Conservation (phyloP, 2,113 vertebrate species). For the Mobula birostris region DNA sequence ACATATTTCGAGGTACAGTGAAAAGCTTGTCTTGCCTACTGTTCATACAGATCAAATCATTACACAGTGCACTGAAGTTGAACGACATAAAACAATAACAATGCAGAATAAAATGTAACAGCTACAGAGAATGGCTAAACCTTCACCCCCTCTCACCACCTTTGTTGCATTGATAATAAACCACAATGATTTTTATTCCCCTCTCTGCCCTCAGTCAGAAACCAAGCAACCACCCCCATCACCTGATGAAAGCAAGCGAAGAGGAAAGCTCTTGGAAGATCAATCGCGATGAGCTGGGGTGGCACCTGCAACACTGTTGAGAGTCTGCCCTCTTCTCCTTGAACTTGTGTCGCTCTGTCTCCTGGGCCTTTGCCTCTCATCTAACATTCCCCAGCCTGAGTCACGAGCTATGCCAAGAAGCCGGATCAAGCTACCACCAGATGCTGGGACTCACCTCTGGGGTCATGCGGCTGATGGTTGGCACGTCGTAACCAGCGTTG, state of each 20-base stretch:
- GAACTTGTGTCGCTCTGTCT: not conserved
- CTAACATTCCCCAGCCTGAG: not conserved
- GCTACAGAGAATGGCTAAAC: too few species aligned
- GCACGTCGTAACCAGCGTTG: conserved; percentile 82
- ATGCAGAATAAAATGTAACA: too few species aligned
- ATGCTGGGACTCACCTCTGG: conserved; percentile 71
- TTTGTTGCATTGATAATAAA: not conserved
- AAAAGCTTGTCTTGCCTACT: too few species aligned
- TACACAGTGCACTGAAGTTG: too few species aligned
- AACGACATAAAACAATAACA: too few species aligned
- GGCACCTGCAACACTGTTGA: not conserved
- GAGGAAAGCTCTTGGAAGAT: not conserved
- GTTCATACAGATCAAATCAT: too few species aligned
- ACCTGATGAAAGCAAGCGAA: not conserved
- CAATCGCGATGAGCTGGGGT: not conserved
- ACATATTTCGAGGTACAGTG: too few species aligned
- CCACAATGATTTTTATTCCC: not conserved
- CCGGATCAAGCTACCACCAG: not conserved
- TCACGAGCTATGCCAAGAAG: too few species aligned
- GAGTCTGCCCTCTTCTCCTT: not conserved
- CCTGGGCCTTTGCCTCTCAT: not conserved
- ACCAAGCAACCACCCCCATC: not conserved
- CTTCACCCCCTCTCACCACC: not conserved
- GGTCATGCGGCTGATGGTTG: conserved; percentile 94
- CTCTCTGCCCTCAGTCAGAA: not conserved